Percentiles rank a stretch among this genome's conserved stretches.
These are phyloP conservation scores for Micropoecilia bifurca DNA, from an alignment of 2,797 vertebrate species.

Conservation along the genomic window DNA sequence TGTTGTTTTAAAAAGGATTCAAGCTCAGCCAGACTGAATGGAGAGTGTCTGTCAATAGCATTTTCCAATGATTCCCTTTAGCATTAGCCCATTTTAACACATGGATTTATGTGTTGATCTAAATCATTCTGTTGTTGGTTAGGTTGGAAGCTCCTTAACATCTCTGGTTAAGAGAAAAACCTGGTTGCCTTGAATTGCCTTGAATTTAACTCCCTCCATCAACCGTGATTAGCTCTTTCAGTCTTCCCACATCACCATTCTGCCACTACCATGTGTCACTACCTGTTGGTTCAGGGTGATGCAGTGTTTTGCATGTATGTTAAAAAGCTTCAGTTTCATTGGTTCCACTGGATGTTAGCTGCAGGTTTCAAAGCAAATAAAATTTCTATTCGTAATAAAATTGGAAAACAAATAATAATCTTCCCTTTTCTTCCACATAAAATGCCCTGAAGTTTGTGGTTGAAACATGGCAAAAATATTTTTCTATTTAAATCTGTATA, in stretches of 20 bases:
- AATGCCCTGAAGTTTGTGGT: background rate
- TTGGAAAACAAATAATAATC: background rate
- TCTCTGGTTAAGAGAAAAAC: too few relatives aligned
- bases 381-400: background rate
- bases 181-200: too few relatives aligned
- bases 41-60: background rate
- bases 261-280: background rate
- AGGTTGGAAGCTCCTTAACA: background rate
- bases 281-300: background rate
- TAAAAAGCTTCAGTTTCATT: background rate
- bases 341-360: background rate
- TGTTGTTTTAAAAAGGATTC: background rate
- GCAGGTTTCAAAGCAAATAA: background rate
- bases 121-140: background rate
- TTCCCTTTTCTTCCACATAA: background rate
- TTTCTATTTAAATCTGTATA: slow-evolving; percentile 13
- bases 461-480: background rate
- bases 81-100: background rate
- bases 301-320: background rate
- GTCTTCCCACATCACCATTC: background rate
- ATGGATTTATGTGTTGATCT: background rate
- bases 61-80: background rate
- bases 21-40: background rate
- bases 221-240: background rate
- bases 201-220: background rate